Base-by-base conservation (phyloP, 1,140 invertebrate genomes). In the Pectinophora gossypiella region DNA sequence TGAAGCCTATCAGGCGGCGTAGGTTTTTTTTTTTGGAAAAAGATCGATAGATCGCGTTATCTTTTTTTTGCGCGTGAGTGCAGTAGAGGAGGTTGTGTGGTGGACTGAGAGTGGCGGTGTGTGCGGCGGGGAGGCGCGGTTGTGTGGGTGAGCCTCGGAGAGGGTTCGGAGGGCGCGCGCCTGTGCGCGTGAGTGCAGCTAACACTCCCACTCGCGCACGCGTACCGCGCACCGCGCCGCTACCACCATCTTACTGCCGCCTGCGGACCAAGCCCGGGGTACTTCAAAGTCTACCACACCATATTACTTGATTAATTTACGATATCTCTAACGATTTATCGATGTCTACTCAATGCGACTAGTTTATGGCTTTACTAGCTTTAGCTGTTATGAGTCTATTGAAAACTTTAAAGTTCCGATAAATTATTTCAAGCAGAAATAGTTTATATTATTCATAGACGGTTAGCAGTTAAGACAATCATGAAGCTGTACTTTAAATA, bases 51-150 rank as follows among this genome's bases (percentile, higher is more conserved):
- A 81, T 79, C 80, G 78, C 78, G 72, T 78, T 80, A 73, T 81
- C 72, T 86, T 86, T 86, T 86, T 84, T 62, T 68, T 87, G 83
- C 83, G 83, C 81, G 83, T 87, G 83, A 87, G 83, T 87, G 83
- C 79, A 82, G 77, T 70, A 72, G 72, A 78, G 72, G 83, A 87
- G 79, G 83, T 84, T 77, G 77, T 83, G 68, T 84, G 65, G 76
- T 60, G 53, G 63, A 86, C 83, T 86, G 83, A 86, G 82, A 80
- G 83, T 85, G 75, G 69, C 74, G 68, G 62, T 83, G 83, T 85
- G 78, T 80, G 68, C 58, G 59, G 62, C 74, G 61, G 74, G 75
- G 68, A 52, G 51, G 61, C 16, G 35, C 56, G 61, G 16, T 32
- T 51, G 81, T 86, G 81, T 86, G 81, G 60, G 83, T 84, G 70